These are phyloP conservation scores for Perca fluviatilis DNA, from an alignment of 2,113 vertebrate genomes.

Conservation along the genomic window DNA sequence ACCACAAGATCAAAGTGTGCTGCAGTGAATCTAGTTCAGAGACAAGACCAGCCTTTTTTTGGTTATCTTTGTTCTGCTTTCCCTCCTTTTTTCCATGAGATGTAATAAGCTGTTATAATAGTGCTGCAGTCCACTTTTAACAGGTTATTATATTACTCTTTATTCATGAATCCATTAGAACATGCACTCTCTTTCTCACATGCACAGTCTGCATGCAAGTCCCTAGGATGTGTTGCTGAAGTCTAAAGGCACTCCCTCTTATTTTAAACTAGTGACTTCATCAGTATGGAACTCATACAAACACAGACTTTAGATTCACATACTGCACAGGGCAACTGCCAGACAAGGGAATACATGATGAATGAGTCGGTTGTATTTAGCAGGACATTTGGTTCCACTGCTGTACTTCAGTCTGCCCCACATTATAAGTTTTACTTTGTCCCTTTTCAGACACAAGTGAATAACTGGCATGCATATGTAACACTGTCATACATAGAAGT, in stretches of 20 bases:
- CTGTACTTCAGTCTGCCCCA: conserved; percentile 65
- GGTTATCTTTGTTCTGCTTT: conserved; percentile 56
- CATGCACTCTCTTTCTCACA: conserved; percentile 13
- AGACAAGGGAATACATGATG: conserved; percentile 71
- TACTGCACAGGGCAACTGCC: conserved; percentile 55
- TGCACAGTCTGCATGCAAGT: conserved; percentile 32
- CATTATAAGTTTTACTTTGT: conserved; percentile 69
- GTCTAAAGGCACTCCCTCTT: conserved; percentile 54
- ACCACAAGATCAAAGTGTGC: conserved; percentile 78
- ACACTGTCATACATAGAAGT: conserved; percentile 24
- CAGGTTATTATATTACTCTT: conserved; percentile 25
- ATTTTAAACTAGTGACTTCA: conserved; percentile 82
- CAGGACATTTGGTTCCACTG: conserved; percentile 68
- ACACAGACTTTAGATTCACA: conserved; percentile 64
- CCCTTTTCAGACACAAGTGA: conserved; percentile 49
- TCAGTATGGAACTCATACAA: conserved; percentile 74
- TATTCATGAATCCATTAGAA: conserved; percentile 13
- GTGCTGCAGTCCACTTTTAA: conserved; percentile 14
- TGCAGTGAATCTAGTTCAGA: conserved; percentile 69
- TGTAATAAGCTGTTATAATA: conserved; percentile 26
- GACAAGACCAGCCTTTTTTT: conserved; percentile 41
- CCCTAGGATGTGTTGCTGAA: conserved; percentile 53
- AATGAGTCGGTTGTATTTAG: conserved; percentile 72
- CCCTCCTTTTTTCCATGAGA: conserved; percentile 50
- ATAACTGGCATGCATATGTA: conserved; percentile 54